phyloP scores from a whole-genome alignment of 1,140 invertebrate species.

The Hyles euphorbiae region DNA sequence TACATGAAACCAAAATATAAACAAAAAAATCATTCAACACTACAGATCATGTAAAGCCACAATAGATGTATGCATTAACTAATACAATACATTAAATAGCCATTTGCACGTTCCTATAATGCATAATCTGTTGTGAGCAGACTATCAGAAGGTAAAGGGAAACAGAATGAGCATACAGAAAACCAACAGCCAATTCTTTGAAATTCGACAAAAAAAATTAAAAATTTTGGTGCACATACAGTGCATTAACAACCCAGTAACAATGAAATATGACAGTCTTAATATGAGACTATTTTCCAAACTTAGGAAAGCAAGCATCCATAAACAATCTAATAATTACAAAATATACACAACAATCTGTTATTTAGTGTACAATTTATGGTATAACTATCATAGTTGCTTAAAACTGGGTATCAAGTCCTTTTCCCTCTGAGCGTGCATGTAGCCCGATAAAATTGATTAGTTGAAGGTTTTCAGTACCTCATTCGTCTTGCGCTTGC shows the following conservation, averaged over 20 bases:
- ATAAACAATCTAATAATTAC: no score
- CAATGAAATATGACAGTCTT: not conserved
- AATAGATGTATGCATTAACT: no score
- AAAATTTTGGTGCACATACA: no score
- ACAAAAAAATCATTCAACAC: no score
- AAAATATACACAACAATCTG: no score
- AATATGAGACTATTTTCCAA: not conserved
- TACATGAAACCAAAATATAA: no score
- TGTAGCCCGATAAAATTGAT: slow-evolving; percentile 25
- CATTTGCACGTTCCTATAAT: not conserved
- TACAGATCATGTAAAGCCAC: no score
- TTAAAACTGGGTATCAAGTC: slow-evolving; percentile 44
- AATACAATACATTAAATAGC: no score
- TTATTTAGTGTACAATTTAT: not conserved
- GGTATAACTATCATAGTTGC: slow-evolving; percentile 29
- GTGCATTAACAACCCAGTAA: not conserved
- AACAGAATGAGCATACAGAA: slow-evolving; percentile 66
- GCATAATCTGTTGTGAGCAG: not conserved
- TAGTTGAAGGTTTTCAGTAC: slow-evolving; percentile 75
- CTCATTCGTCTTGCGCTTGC: slow-evolving; percentile 75
- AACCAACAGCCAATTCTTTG: slow-evolving; percentile 65
- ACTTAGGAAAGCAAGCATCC: not conserved
- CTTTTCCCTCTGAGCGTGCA: slow-evolving; percentile 68
- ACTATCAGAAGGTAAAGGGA: slow-evolving; percentile 66
- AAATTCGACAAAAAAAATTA: no score